Percentiles rank a stretch among this genome's conserved stretches.
Evolutionary conservation across 2,888 invertebrate species (phyloP).

Genomic region (Tetragonisca angustula): DNA sequence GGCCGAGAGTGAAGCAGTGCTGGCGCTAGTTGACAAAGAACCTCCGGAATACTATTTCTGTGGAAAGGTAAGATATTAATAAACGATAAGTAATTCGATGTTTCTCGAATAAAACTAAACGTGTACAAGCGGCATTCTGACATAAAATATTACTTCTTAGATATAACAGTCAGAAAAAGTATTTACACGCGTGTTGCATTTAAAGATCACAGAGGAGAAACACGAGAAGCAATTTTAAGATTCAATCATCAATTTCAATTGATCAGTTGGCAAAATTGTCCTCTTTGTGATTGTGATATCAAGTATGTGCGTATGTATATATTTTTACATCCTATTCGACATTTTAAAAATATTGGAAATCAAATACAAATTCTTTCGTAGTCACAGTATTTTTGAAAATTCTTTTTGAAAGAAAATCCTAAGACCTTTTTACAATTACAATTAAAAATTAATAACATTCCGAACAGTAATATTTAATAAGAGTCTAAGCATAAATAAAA

Average conservation of each 20-base stretch:
- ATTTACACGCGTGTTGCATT: neutral
- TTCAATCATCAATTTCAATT: neutral
- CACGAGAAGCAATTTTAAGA: neutral
- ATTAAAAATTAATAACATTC: neutral
- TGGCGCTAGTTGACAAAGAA: slow-evolving; percentile 78
- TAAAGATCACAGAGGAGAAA: neutral
- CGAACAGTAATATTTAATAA: neutral
- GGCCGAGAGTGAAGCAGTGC: slow-evolving; percentile 80
- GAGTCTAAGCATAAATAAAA: neutral
- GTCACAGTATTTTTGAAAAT: neutral
- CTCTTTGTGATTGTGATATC: neutral
- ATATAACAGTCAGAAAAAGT: neutral
- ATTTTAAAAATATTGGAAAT: neutral
- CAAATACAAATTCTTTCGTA: neutral
- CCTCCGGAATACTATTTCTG: slow-evolving; percentile 81
- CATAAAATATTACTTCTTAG: neutral
- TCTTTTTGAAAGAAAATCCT: neutral
- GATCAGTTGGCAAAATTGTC: neutral
- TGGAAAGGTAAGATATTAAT: slow-evolving; percentile 75
- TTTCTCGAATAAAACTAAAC: neutral
- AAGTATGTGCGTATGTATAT: neutral
- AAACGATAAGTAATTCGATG: neutral
- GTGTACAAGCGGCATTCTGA: neutral
- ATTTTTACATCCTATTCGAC: neutral
- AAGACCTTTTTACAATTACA: neutral